Base-by-base conservation (phyloP, 2,797 vertebrate species). In the Danio jaintianensis region DNA sequence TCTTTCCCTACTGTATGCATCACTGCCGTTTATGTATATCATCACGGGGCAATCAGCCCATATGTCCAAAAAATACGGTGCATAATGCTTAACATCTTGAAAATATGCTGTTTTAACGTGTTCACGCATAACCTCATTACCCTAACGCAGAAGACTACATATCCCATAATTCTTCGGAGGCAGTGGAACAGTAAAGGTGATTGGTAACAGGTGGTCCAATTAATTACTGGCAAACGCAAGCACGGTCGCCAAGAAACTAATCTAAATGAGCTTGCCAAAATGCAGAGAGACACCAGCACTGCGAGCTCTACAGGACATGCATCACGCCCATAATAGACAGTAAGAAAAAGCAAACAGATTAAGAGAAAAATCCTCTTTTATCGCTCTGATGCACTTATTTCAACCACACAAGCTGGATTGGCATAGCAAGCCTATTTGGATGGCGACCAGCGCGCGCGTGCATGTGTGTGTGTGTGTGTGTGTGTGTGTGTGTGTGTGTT, bases 181-280 rank as follows among this genome's bases (percentile, higher is more conserved):
- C n/a, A 52, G 40, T 52, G 55, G 12, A 79, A 77, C 42, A 36
- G 47, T 64, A 77, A 77, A 81, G 66, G 45, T 72, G 85, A 87
- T 82, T 72, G 56, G 56, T 75, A 89, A 75, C 88, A 88, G 84
- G 84, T 91, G 89, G 87, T 85, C 68, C 59, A 50, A 81, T 89
- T 89, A 90, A 90, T 90, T 80, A 85, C 75, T 79, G 74, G 66
- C 80, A 79, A 59, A 83, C 71, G 55, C 43, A 18, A 29, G 73
- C 52, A 59, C 76, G 82, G 74, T 61, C 63, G 77, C 77, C 15
- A 81, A 83, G 80, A 52, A 72, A 42, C 48, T 47, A 79, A 42
- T 29, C 8, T 58, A 81, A 58, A 20, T 53, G 20, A 43, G 12
- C 48, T 75, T 85, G 82, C 79, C 85, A 80, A 86, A 83, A 63